Percentiles rank a stretch among this genome's conserved stretches.
Conservation (phyloP, 2,113 vertebrate species). For the Perognathus longimembris region DNA sequence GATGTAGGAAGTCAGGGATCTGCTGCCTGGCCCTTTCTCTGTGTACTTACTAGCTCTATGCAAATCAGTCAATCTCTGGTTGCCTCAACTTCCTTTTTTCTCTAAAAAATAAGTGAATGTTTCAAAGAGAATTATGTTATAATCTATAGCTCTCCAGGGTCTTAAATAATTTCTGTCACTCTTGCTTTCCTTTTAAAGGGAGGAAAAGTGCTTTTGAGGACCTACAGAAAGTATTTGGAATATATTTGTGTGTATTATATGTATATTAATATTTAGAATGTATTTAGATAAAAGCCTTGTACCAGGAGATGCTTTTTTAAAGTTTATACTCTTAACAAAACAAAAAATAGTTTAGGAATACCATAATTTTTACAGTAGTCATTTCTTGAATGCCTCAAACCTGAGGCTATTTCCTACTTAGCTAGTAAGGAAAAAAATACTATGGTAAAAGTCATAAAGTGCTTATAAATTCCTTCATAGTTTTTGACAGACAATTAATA, state of each 20-base stretch:
- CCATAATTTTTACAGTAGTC: background rate
- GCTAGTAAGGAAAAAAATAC: background rate
- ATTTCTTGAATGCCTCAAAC: background rate
- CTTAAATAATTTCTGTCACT: constrained; percentile 4
- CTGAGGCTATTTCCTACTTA: background rate
- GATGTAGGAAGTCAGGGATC: background rate
- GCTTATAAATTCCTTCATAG: background rate
- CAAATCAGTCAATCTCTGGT: background rate
- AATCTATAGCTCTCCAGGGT: background rate
- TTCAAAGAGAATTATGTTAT: background rate
- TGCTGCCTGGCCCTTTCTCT: background rate
- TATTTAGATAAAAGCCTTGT: constrained; percentile 43
- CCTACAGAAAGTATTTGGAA: background rate
- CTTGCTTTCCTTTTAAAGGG: constrained; percentile 3
- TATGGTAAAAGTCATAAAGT: background rate
- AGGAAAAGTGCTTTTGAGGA: background rate
- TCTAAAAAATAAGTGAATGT: background rate
- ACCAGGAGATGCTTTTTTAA: constrained; percentile 42
- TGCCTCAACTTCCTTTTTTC: background rate
- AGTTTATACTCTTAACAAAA: background rate
- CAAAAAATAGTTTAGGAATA: background rate
- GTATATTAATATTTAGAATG: background rate
- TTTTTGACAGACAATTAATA: background rate
- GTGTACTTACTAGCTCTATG: background rate
- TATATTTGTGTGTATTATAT: too few species aligned